Percentiles rank a stretch among this genome's conserved stretches.
These are phyloP conservation scores for Rugalucina vietnamica DNA, from an alignment of 2,888 invertebrate genomes.

Conservation along the genomic window DNA sequence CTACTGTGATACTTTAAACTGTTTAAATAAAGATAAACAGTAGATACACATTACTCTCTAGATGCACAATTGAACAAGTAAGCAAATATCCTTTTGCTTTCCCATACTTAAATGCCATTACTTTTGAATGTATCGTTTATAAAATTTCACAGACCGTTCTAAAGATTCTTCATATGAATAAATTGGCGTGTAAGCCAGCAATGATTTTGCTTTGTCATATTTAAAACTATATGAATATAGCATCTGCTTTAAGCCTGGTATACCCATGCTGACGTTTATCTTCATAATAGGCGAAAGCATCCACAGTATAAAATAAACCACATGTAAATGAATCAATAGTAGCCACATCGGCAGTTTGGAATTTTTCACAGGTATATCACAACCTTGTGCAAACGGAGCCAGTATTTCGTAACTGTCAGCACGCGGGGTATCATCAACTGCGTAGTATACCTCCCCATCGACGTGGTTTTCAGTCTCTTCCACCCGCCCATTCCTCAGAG, in stretches of 20 bases:
- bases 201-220: conserved; percentile 86
- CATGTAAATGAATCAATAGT: conserved; percentile 67
- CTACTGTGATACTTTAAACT: too few relatives aligned
- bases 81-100: too few relatives aligned
- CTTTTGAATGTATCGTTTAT: conserved; percentile 5
- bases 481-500: too few relatives aligned
- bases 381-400: conserved; percentile 70
- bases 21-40: too few relatives aligned
- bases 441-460: conserved; percentile 85
- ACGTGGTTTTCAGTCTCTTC: conserved; percentile 80
- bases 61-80: too few relatives aligned
- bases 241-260: conserved; percentile 24
- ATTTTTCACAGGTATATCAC: neutral
- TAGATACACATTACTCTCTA: too few relatives aligned
- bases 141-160: conserved; percentile 54
- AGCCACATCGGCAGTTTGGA: conserved; percentile 75
- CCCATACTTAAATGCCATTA: too few relatives aligned
- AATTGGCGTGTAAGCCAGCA: conserved; percentile 85
- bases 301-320: conserved; percentile 60
- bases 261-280: conserved; percentile 34
- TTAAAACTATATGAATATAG: conserved; percentile 86
- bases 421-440: conserved; percentile 87
- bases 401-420: conserved; percentile 85
- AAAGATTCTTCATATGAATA: conserved; percentile 83
- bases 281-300: conserved; percentile 42